Conservation (phyloP, 1,140 invertebrate species). For the Drosophila nigrodunni region DNA sequence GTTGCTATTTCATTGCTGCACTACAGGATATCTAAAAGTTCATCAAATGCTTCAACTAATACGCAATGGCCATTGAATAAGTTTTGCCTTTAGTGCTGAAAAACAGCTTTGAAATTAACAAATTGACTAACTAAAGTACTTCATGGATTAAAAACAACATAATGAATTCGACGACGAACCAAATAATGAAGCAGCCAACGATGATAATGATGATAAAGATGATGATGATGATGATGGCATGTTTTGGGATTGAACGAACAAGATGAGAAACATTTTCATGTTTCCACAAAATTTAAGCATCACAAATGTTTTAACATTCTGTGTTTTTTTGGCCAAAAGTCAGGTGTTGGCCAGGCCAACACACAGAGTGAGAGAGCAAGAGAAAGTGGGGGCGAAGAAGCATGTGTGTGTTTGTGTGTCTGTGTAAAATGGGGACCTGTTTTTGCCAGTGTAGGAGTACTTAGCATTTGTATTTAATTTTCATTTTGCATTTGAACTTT, state of each 20-base stretch:
- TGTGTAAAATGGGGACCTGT: constrained; percentile 22
- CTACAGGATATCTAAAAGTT: background rate
- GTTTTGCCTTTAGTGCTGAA: constrained; percentile 8
- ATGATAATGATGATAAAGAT: background rate
- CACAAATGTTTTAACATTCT: constrained; percentile 52
- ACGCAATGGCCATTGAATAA: constrained; percentile 20
- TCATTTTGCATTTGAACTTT: constrained; percentile 81
- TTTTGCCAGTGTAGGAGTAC: constrained; percentile 54
- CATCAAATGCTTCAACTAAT: background rate
- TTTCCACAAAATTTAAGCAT: constrained; percentile 52
- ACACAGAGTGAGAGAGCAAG: background rate
- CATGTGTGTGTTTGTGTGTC: background rate
- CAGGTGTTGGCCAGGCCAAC: constrained; percentile 45
- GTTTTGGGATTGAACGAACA: constrained; percentile 5
- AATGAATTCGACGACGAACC: background rate
- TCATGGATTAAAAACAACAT: constrained; percentile 13
- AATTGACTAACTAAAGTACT: constrained; percentile 34
- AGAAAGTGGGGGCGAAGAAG: no score
- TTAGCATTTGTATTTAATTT: constrained; percentile 82
- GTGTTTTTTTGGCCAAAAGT: constrained; percentile 60
- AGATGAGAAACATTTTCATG: constrained; percentile 20
- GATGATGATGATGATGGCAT: constrained; percentile 5
- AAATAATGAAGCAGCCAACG: constrained; percentile 1
- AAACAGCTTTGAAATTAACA: constrained; percentile 20
- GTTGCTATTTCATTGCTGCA: background rate